Percentiles rank a stretch among this genome's conserved stretches.
These are phyloP conservation scores for Cataglyphis altisquamis DNA, from an alignment of 2,888 invertebrate genomes.

Conservation along the genomic window DNA sequence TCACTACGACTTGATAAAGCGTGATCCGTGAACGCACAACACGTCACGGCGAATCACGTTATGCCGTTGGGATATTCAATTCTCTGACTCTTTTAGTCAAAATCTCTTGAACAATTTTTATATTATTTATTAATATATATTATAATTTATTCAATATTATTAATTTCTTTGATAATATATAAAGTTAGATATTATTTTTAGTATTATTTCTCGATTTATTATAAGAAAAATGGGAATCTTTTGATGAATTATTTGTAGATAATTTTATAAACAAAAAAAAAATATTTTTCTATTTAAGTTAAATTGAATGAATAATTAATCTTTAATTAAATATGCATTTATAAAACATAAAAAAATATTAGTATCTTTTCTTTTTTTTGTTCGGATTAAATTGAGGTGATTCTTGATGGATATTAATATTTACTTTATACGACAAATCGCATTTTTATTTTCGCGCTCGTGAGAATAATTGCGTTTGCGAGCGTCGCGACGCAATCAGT, in stretches of 20 bases:
- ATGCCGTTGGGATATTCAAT: background rate
- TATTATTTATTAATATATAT: background rate
- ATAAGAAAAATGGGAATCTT: background rate
- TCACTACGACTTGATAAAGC: conserved; percentile 24
- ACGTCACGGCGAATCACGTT: background rate
- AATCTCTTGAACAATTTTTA: background rate
- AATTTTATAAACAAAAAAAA: background rate
- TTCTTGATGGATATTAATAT: conserved; percentile 23
- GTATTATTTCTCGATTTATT: background rate
- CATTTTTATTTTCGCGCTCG: background rate
- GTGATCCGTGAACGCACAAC: background rate
- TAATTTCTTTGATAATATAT: background rate
- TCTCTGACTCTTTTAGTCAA: background rate
- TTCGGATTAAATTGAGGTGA: background rate
- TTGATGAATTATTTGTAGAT: background rate
- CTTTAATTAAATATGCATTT: background rate
- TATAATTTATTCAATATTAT: background rate
- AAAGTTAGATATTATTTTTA: background rate
- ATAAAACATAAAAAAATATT: background rate
- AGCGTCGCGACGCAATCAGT: conserved; percentile 42
- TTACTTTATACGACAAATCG: background rate
- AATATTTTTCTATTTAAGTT: background rate
- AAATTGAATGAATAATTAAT: background rate
- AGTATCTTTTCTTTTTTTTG: background rate
- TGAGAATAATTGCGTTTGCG: conserved; percentile 38